These are phyloP conservation scores for Butorides virescens DNA, from an alignment of 2,113 vertebrate genomes.

Conservation along the genomic window DNA sequence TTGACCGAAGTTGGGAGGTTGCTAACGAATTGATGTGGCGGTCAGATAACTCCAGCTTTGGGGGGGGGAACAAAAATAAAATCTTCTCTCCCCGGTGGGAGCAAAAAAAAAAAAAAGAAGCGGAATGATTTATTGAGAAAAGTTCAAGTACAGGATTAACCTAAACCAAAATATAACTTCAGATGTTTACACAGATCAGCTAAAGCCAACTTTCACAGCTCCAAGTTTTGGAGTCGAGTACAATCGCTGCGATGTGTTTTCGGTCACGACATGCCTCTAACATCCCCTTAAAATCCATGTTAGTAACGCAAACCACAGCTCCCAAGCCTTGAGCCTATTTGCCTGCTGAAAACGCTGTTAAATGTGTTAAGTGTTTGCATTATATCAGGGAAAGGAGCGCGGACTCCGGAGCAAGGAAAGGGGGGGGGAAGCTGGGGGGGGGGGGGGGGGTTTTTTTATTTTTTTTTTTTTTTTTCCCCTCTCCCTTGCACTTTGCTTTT, in stretches of 20 bases:
- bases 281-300: background rate
- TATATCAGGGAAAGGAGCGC: background rate
- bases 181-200: background rate
- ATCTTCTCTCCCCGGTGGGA: background rate
- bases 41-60: background rate
- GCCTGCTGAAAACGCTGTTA: background rate
- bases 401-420: background rate
- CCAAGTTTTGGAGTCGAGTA: background rate
- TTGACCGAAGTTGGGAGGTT: background rate
- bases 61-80: background rate
- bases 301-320: background rate
- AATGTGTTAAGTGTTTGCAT: background rate
- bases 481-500: background rate
- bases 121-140: conserved; percentile 29
- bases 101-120: background rate
- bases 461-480: too few relatives aligned
- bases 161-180: background rate
- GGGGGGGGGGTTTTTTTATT: too few relatives aligned
- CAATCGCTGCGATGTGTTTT: background rate
- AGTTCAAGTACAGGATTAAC: conserved; percentile 50
- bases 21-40: background rate
- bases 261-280: background rate
- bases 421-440: too few relatives aligned
- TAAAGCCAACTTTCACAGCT: background rate
- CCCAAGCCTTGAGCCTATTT: background rate